Evolutionary conservation across 2,113 vertebrate species (phyloP).

Genomic region (Silurus meridionalis): DNA sequence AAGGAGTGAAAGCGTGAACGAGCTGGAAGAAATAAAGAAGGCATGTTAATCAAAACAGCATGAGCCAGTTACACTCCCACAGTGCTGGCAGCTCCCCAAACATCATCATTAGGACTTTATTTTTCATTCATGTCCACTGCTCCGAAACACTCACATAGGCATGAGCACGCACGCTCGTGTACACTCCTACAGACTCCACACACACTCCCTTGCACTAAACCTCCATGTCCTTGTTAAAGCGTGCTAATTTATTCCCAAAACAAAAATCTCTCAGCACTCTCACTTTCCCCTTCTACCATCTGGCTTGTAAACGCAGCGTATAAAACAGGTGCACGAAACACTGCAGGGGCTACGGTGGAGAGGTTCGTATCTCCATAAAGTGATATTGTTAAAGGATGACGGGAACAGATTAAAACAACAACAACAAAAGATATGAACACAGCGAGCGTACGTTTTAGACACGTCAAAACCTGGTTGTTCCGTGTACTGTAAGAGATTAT

Average conservation of each 20-base stretch:
- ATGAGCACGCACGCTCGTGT: background rate
- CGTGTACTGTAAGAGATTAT: background rate
- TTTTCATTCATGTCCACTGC: slow-evolving; percentile 26
- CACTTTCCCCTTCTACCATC: background rate
- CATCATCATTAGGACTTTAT: slow-evolving; percentile 8
- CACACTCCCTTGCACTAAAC: background rate
- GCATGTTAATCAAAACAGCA: slow-evolving; percentile 23
- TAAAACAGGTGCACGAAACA: background rate
- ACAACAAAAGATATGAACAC: background rate
- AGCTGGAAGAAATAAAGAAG: background rate
- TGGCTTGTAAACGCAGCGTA: background rate
- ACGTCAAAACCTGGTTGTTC: background rate
- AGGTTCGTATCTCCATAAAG: background rate
- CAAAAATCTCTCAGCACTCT: background rate
- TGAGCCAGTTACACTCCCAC: slow-evolving; percentile 17
- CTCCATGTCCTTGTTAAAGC: background rate
- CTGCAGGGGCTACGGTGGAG: background rate
- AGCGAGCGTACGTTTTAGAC: background rate
- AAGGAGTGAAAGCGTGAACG: background rate
- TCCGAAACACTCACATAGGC: background rate
- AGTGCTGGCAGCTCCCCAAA: slow-evolving; percentile 12
- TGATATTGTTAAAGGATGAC: background rate
- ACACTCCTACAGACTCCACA: background rate
- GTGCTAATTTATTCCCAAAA: slow-evolving; percentile 12
- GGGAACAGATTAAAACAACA: background rate